phyloP scores from a whole-genome alignment of 2,113 vertebrate species.

The Grammatotria lemairii region DNA sequence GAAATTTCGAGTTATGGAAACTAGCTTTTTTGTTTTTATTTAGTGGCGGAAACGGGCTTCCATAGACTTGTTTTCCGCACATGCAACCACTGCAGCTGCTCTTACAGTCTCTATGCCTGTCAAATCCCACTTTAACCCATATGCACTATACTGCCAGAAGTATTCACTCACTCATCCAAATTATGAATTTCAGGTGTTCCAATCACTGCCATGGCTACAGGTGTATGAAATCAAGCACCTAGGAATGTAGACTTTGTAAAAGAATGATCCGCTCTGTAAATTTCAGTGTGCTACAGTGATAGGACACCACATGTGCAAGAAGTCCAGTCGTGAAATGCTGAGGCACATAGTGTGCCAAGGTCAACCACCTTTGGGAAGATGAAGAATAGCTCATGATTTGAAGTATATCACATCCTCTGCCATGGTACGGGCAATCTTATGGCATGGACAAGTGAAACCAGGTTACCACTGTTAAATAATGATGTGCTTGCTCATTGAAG shows the following conservation, averaged over 20 bases:
- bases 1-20: no score
- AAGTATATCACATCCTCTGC: background rate
- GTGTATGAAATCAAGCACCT: background rate
- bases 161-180: background rate
- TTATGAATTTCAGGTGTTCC: background rate
- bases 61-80: accelerated
- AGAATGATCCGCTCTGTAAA: background rate
- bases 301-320: background rate
- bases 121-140: accelerated
- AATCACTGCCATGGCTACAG: background rate
- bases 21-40: no score
- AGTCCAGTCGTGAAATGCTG: background rate
- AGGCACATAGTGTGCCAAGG: background rate
- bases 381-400: background rate
- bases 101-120: background rate
- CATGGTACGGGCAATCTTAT: background rate
- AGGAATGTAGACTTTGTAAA: background rate
- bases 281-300: background rate
- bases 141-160: background rate
- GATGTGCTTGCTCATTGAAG: background rate
- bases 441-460: background rate
- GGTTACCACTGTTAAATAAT: background rate
- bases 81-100: background rate
- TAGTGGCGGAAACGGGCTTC: no score
- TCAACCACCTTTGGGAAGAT: background rate